These are phyloP conservation scores for Myxocyprinus asiaticus DNA, from an alignment of 2,113 vertebrate species.

Conservation along the genomic window DNA sequence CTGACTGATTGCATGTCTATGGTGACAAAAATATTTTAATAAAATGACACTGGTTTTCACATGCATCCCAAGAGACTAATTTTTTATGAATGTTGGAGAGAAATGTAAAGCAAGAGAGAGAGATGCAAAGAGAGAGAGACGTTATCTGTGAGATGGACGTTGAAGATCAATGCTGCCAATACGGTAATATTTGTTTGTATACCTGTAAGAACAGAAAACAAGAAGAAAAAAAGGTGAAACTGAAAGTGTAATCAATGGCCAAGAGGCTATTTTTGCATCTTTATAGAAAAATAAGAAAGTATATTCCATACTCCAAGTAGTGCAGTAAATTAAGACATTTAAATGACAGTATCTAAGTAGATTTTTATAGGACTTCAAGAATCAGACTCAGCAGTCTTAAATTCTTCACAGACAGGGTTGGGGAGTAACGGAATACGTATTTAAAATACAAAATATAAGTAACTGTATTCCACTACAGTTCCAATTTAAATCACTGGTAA, in stretches of 20 bases:
- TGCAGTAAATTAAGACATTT: not conserved
- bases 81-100: constrained; percentile 9
- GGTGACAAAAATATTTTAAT: constrained; percentile 31
- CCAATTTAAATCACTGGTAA: too few relatives aligned
- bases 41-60: constrained; percentile 31
- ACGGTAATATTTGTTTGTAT: not conserved
- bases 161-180: not conserved
- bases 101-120: not conserved
- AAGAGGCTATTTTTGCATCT: not conserved
- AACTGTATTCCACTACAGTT: too few relatives aligned
- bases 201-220: not conserved
- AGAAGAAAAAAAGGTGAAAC: too few relatives aligned
- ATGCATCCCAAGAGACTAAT: constrained; percentile 31
- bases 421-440: too few relatives aligned
- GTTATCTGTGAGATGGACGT: not conserved
- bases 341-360: not conserved
- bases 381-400: not conserved
- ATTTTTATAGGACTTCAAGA: not conserved
- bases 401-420: not conserved
- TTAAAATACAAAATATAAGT: too few relatives aligned
- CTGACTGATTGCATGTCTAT: not conserved
- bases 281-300: not conserved
- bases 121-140: not conserved
- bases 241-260: not conserved
- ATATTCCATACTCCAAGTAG: not conserved